Percentiles rank a stretch among this genome's conserved stretches.
These are phyloP conservation scores for Prunella himalayana DNA, from an alignment of 2,113 vertebrate species.

Conservation along the genomic window DNA sequence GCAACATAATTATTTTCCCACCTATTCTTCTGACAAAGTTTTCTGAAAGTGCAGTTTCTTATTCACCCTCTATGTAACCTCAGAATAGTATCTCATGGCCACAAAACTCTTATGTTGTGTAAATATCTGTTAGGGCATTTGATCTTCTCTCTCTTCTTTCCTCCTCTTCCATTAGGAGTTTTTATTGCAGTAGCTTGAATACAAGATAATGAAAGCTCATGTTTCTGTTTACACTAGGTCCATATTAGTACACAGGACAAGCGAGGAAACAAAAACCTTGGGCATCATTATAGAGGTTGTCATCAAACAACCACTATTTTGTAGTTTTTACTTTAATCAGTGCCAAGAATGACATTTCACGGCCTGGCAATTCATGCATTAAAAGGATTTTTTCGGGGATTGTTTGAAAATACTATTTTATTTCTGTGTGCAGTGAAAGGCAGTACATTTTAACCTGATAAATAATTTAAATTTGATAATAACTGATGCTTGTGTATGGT, in stretches of 20 bases:
- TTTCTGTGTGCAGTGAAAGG: not conserved
- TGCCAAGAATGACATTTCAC: not conserved
- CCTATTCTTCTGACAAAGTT: conserved; percentile 46
- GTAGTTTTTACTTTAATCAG: not conserved
- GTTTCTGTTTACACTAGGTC: conserved; percentile 67
- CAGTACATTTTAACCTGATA: not conserved
- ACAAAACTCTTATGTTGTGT: conserved; percentile 59
- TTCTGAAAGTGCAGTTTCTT: conserved; percentile 63
- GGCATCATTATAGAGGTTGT: not conserved
- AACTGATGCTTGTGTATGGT: not conserved
- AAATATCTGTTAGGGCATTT: conserved; percentile 67
- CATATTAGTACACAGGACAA: conserved; percentile 40
- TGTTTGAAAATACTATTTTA: not conserved
- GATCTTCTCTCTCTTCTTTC: conserved; percentile 62
- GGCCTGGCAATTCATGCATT: not conserved
- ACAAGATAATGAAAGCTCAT: conserved; percentile 59
- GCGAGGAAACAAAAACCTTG: conserved; percentile 34
- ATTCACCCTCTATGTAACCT: conserved; percentile 48
- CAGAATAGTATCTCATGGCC: conserved; percentile 60
- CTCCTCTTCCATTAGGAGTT: conserved; percentile 63
- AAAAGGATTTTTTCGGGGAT: not conserved
- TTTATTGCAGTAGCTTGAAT: conserved; percentile 63
- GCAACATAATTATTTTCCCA: conserved; percentile 58
- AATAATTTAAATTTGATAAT: not conserved
- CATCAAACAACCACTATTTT: not conserved